These are phyloP conservation scores for Drosophila takahashii DNA, from an alignment of 1,140 invertebrate genomes.

Conservation along the genomic window DNA sequence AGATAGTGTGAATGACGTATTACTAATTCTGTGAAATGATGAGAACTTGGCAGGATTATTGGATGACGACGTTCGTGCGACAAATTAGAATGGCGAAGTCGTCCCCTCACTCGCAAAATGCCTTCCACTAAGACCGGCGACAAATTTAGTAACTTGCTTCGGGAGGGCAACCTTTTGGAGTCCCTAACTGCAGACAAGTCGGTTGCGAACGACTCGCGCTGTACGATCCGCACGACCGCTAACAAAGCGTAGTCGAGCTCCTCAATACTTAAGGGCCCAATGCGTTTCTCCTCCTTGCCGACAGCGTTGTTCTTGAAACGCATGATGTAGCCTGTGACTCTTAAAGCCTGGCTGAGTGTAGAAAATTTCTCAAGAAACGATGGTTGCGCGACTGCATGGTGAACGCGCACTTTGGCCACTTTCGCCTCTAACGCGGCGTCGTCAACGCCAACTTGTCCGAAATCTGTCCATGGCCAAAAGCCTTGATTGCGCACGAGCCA, in stretches of 20 bases:
- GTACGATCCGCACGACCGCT: not conserved
- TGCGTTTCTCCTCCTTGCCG: not conserved
- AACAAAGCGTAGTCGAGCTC: not conserved
- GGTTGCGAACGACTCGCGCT: not conserved
- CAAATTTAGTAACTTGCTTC: no score
- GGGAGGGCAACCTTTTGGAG: no score
- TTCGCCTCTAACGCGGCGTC: no score
- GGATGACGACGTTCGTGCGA: no score
- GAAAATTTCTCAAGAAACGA: not conserved
- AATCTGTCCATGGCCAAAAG: not conserved
- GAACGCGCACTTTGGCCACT: not conserved
- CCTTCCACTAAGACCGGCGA: no score
- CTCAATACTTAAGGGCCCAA: not conserved
- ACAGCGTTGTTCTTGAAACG: not conserved
- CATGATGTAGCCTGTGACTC: not conserved
- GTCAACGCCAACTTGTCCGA: not conserved
- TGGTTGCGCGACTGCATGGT: not conserved
- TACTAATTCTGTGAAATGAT: no score
- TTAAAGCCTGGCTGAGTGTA: not conserved
- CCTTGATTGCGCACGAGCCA: no score
- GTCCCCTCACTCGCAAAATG: no score
- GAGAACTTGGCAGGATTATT: no score
- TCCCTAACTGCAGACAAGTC: not conserved
- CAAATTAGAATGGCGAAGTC: no score
- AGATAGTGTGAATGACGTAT: no score